Evolutionary conservation across 2,888 invertebrate species (phyloP).

Genomic region (Ophioninae sp.): DNA sequence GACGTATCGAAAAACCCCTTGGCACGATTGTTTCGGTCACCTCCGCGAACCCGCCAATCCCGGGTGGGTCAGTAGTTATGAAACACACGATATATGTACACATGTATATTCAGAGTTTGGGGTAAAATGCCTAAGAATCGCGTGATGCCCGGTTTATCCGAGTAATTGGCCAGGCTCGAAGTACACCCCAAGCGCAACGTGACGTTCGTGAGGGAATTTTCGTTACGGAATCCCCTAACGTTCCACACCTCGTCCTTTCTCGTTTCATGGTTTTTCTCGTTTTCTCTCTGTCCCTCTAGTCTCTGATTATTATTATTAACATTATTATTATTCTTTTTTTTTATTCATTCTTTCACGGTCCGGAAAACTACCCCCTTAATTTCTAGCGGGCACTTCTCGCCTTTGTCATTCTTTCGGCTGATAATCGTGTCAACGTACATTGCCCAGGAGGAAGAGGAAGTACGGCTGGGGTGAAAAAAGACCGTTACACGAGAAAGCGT

Average conservation of each 20-base stretch:
- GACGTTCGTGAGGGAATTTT: constrained; percentile 60
- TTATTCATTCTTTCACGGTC: constrained; percentile 56
- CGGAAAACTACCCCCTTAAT: constrained; percentile 17
- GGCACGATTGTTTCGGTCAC: too few relatives aligned
- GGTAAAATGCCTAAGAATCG: constrained; percentile 55
- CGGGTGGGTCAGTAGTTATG: too few relatives aligned
- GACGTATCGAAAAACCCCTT: too few relatives aligned
- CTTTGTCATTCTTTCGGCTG: constrained; percentile 28
- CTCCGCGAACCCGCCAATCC: too few relatives aligned
- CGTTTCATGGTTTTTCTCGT: constrained; percentile 25
- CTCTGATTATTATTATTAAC: neutral
- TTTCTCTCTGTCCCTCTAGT: neutral
- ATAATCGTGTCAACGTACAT: constrained; percentile 38
- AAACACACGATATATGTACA: neutral
- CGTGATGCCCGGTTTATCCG: constrained; percentile 56
- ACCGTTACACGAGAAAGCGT: too few relatives aligned
- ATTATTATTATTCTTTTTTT: constrained; percentile 35
- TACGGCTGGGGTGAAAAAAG: neutral
- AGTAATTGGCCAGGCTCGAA: constrained; percentile 57
- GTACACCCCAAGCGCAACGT: constrained; percentile 43
- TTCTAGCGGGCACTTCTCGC: neutral
- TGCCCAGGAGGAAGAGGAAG: neutral
- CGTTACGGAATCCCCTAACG: constrained; percentile 41
- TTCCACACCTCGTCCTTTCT: constrained; percentile 37
- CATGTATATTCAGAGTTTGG: constrained; percentile 9